Evolutionary conservation across 2,888 invertebrate genomes (phyloP).

Genomic region (Amphipoea lucens): DNA sequence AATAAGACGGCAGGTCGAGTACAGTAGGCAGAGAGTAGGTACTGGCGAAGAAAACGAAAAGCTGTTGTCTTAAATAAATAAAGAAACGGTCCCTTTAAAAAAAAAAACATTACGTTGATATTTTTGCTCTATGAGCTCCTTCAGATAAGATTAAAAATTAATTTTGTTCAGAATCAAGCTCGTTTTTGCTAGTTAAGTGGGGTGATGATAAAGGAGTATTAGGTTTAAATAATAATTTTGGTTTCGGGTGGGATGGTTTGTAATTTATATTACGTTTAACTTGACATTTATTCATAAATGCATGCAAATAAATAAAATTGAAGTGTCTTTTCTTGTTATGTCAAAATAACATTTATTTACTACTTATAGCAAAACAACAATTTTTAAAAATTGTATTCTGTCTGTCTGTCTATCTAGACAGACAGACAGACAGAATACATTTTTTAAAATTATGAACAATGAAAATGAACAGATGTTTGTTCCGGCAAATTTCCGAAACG

Average conservation of each 20-base stretch:
- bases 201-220: neutral
- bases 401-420: too few species aligned
- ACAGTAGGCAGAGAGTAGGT: constrained; percentile 12
- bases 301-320: too few species aligned
- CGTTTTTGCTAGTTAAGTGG: constrained; percentile 17
- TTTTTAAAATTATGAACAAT: too few species aligned
- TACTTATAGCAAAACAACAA: too few species aligned
- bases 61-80: constrained; percentile 58
- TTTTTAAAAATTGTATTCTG: too few species aligned
- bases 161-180: constrained; percentile 15
- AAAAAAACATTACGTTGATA: constrained; percentile 43
- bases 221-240: constrained; percentile 21
- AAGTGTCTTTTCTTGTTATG: too few species aligned
- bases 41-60: constrained; percentile 23
- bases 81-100: constrained; percentile 25
- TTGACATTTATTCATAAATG: too few species aligned
- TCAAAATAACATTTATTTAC: too few species aligned
- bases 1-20: constrained; percentile 44
- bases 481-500: too few species aligned
- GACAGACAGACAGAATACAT: too few species aligned
- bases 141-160: constrained; percentile 36
- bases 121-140: constrained; percentile 31
- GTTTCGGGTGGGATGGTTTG: neutral
- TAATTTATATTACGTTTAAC: neutral
- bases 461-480: too few species aligned